Evolutionary conservation across 1,140 invertebrate species (phyloP), one percentile per base, ranked within the genome.

Genomic region (Anthonomus grandis): DNA sequence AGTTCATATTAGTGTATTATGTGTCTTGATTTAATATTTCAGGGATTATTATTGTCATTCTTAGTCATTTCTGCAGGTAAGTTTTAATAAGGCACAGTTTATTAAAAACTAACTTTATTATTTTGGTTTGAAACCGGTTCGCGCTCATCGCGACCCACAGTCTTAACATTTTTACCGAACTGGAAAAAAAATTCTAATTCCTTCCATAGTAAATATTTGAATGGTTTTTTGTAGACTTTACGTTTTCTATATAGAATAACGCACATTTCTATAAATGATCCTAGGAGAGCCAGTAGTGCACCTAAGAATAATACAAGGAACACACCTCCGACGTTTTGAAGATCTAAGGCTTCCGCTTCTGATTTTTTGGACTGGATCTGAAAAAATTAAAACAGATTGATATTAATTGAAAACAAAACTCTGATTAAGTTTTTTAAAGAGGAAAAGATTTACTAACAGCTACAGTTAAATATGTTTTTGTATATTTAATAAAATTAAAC

Each of bases 241-340:
- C 63, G 52, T 23, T 25, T 62, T 10, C 45, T 44, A 18, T 63
- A 63, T 18, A 66, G 39, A 25, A 42, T 15, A 0, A 59, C 8
- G 4, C 56, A 47, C 36, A 67, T 46, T 59, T 78, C 76, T 10
- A 76, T 65, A 9, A 79, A 62, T 3, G 77, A 76, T 0, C 75
- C 70, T 0, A 75, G 25, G 0, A 76, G 62, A 0, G 74, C 76
- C 19, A 78, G 39, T 21, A 76, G 52, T 0, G 75, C 74, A 1
- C 82, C 82, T 1, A 77, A 66, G 1, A 79, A 76, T 1, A 88
- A 74, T 18, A 88, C 83, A 18, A 87, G 72, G 68, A 87, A 89
- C 59, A 89, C 87, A 38, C 87, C 87, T 57, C 85, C 85, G 0
- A 87, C 84, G 58, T 87, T 86, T 58, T 81, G 75, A 62, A 84